phyloP scores from a whole-genome alignment of 2,888 invertebrate genomes.

The Melieria crassipennis region DNA sequence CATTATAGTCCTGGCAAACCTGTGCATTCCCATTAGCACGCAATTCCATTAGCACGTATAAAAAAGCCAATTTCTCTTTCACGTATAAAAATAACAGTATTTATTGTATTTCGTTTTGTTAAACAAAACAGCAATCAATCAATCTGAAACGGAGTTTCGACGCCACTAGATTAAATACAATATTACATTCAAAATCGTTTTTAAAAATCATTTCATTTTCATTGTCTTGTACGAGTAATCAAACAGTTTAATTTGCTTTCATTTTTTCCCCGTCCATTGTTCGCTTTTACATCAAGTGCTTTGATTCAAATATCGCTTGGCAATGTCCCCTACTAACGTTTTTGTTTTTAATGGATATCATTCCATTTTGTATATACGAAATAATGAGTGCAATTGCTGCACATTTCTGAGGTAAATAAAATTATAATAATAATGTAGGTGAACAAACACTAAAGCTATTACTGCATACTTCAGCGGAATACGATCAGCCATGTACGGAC shows the following conservation, averaged over 20 bases:
- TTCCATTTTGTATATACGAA: conserved; percentile 34
- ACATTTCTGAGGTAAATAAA: neutral
- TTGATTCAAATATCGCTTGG: conserved; percentile 23
- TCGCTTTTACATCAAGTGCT: conserved; percentile 27
- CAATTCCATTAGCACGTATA: neutral
- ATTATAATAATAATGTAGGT: neutral
- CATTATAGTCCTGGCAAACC: too few species aligned
- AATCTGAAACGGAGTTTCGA: too few species aligned
- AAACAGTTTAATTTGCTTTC: neutral
- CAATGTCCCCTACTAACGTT: neutral
- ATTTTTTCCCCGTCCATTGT: neutral
- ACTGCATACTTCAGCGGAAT: neutral
- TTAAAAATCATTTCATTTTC: conserved; percentile 1
- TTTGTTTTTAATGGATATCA: conserved; percentile 40
- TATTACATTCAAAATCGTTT: neutral
- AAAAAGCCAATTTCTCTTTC: neutral
- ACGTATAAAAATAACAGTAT: conserved; percentile 1
- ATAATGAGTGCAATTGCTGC: conserved; percentile 11
- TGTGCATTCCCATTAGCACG: too few species aligned
- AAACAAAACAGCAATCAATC: neutral
- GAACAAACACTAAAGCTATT: neutral
- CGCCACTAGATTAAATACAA: too few species aligned
- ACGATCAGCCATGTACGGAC: conserved; percentile 40
- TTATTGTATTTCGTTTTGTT: neutral
- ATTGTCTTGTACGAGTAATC: conserved; percentile 10